phyloP scores from a whole-genome alignment of 2,888 invertebrate genomes.

The Sminthurides aquaticus region DNA sequence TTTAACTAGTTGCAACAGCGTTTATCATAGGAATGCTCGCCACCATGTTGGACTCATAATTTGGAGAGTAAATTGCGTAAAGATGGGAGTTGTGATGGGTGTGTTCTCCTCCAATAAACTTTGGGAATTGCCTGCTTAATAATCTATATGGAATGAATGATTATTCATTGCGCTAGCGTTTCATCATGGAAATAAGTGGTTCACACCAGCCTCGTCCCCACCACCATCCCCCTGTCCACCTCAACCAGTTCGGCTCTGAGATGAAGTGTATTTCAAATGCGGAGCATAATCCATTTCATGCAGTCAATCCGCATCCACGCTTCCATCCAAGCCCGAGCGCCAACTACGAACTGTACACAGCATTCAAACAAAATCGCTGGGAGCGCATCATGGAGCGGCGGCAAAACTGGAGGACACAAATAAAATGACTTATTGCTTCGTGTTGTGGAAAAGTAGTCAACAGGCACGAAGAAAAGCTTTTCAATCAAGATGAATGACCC shows the following conservation, averaged over 20 bases:
- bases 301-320: no score
- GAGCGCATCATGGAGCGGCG: not conserved
- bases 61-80: not conserved
- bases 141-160: not conserved
- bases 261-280: no score
- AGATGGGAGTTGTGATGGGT: not conserved
- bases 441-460: not conserved
- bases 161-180: not conserved
- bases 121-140: not conserved
- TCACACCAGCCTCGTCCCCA: no score
- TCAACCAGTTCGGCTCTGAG: no score
- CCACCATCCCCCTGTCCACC: no score
- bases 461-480: conserved; percentile 7
- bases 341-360: no score
- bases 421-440: not conserved
- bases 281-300: no score
- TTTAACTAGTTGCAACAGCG: not conserved
- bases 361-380: not conserved
- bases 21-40: no score
- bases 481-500: conserved; percentile 28
- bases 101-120: not conserved
- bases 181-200: not conserved
- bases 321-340: no score
- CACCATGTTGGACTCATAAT: no score
- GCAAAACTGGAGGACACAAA: not conserved